These are phyloP conservation scores for Drosophila repletoides DNA, from an alignment of 1,140 invertebrate genomes.

Conservation along the genomic window DNA sequence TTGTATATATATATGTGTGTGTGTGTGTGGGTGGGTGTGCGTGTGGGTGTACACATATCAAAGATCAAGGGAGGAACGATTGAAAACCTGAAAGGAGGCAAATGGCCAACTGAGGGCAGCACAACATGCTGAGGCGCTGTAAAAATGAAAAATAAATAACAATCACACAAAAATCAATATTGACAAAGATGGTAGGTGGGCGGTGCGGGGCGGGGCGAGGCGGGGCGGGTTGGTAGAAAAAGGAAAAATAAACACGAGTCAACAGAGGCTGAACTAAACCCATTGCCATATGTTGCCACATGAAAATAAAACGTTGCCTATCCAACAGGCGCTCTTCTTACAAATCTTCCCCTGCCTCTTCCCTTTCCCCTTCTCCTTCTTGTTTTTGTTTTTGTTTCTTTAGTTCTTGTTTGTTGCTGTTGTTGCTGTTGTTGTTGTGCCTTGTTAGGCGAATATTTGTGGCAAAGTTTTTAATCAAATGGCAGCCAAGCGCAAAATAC, in stretches of 20 bases:
- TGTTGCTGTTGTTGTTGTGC: too few species aligned
- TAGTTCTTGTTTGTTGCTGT: slow-evolving; percentile 10
- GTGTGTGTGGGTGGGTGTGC: background rate
- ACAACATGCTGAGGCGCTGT: slow-evolving; percentile 25
- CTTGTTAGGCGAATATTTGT: too few species aligned
- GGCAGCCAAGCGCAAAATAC: slow-evolving; percentile 36
- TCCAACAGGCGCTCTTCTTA: too few species aligned
- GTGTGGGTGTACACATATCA: slow-evolving; percentile 12
- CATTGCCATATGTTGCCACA: slow-evolving; percentile 27
- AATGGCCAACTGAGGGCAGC: too few species aligned
- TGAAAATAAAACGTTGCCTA: slow-evolving; percentile 13
- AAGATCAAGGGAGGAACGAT: slow-evolving; percentile 28
- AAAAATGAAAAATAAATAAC: slow-evolving; percentile 75
- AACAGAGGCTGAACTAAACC: slow-evolving; percentile 12
- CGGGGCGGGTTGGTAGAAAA: slow-evolving; percentile 2
- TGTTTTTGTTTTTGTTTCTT: too few species aligned
- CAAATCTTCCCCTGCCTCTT: too few species aligned
- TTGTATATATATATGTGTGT: too few species aligned
- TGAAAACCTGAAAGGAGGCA: slow-evolving; percentile 4
- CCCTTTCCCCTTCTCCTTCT: too few species aligned
- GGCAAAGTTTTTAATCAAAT: slow-evolving; percentile 70
- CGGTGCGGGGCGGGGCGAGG: background rate
- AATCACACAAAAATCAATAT: slow-evolving; percentile 76
- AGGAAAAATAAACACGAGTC: slow-evolving; percentile 7
- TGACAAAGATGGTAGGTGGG: slow-evolving; percentile 45